Evolutionary conservation across 1,140 invertebrate species (phyloP).

Genomic region (Streblospio benedicti): DNA sequence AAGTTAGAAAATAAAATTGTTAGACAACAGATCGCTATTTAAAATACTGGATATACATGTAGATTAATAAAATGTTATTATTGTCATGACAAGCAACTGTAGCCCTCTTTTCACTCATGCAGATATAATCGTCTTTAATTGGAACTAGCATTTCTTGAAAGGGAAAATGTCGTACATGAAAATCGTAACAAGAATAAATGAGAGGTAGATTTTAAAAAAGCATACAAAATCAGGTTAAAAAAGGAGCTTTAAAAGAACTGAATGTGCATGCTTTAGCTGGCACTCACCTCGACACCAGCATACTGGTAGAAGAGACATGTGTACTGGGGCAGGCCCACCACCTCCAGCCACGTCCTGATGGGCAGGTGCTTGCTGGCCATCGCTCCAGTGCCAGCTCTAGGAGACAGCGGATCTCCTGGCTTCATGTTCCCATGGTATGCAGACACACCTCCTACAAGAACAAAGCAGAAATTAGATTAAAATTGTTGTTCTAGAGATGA

Average conservation of each 20-base stretch:
- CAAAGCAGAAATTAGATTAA: too few relatives aligned
- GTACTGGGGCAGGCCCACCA: constrained; percentile 30
- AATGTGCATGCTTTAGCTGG: neutral
- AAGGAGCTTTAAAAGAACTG: neutral
- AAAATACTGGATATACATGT: too few relatives aligned
- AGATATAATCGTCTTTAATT: constrained; percentile 14
- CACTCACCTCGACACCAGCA: constrained; percentile 37
- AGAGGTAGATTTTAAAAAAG: neutral
- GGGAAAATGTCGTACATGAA: neutral
- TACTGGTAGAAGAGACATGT: constrained; percentile 25
- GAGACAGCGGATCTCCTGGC: too few relatives aligned
- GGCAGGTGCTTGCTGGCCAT: constrained; percentile 5
- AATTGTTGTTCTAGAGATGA: too few relatives aligned
- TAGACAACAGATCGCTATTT: too few relatives aligned
- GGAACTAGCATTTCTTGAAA: constrained; percentile 19
- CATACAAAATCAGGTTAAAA: neutral
- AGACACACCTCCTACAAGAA: too few relatives aligned
- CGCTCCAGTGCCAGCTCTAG: too few relatives aligned
- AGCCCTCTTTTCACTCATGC: neutral
- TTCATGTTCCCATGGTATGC: too few relatives aligned
- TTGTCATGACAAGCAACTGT: neutral
- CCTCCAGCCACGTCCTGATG: constrained; percentile 28
- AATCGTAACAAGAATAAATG: neutral
- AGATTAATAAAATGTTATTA: too few relatives aligned
- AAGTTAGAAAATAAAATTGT: too few relatives aligned